Percentiles rank a stretch among this genome's conserved stretches.
Conservation (phyloP, 2,888 invertebrate genomes). For the Phortica okadai region DNA sequence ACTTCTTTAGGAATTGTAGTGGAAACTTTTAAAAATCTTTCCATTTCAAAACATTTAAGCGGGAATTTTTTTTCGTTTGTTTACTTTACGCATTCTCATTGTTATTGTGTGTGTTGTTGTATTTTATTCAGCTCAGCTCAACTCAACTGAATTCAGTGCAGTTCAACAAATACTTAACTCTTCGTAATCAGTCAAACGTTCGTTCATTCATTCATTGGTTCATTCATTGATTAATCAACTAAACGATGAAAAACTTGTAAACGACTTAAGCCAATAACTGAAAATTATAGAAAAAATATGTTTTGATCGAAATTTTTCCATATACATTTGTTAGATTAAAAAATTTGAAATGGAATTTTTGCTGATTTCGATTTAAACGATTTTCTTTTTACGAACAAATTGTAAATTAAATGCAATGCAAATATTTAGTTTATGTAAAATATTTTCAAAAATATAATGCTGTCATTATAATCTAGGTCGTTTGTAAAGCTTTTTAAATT, state of each 20-base stretch:
- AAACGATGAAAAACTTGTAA: background rate
- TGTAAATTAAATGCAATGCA: background rate
- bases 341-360: background rate
- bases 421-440: slow-evolving; percentile 7
- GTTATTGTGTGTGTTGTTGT: background rate
- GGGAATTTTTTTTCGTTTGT: background rate
- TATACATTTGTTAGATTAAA: background rate
- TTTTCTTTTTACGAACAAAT: background rate
- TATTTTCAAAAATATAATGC: background rate
- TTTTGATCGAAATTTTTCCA: background rate
- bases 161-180: background rate
- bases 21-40: slow-evolving; percentile 20
- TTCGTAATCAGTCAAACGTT: background rate
- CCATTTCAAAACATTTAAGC: slow-evolving; percentile 15
- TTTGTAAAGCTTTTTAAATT: slow-evolving; percentile 3
- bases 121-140: background rate
- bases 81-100: background rate
- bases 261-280: background rate
- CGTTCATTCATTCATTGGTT: slow-evolving; percentile 11
- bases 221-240: no score
- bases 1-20: slow-evolving; percentile 10
- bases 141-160: background rate
- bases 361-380: background rate
- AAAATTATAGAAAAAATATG: background rate
- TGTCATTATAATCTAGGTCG: background rate